Base-by-base conservation (phyloP, 1,140 invertebrate genomes). In the Drosophila paulistorum region DNA sequence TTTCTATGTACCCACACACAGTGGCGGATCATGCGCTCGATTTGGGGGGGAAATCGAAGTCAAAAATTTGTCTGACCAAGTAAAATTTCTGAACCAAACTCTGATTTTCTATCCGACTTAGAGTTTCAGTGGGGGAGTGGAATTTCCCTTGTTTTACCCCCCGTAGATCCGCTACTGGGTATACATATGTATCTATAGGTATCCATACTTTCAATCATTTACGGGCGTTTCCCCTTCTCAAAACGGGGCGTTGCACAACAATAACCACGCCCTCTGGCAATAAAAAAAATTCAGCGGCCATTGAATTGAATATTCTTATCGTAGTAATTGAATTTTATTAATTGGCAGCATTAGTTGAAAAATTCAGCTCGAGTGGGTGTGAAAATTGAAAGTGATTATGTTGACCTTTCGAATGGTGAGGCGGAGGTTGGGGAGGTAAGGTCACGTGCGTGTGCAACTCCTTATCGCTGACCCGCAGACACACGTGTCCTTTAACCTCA, bases 241-340 rank as follows among this genome's bases (percentile, higher is more conserved):
- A 30, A 11, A 48, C 7, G 17, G 11, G 45, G 42, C 42, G 42
- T 7, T 17, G n/a, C 6, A 23, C 11, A 51, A 51, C 1, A 23
- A 2, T 51, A 7, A 11, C 45, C 45, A 51, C 45, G 45, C 45
- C 45, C 45, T 20, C 45, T 20, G 7, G 14, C 7, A 48, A 48
- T n/a, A 14, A 6, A 17, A 45, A 45, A 45, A 14, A 7, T 7
- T 6, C 6, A 6, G 30, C 2, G 14, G 7, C 1, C 2, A 20
- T 17, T 17, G 9, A 51, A 23, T 10, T 11, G 45, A 51, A 23
- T 23, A 23, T 11, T 2, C 45, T 51, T 51, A 51, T 65, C 41
- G 7, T 10, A 65, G 63, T 84, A 85, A 85, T 84, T 78, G 81
- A 84, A 84, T 66, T 74, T 77, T 58, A 85, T 81, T 85, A 85